phyloP scores from a whole-genome alignment of 2,113 vertebrate species.

The Rhombomys opimus region DNA sequence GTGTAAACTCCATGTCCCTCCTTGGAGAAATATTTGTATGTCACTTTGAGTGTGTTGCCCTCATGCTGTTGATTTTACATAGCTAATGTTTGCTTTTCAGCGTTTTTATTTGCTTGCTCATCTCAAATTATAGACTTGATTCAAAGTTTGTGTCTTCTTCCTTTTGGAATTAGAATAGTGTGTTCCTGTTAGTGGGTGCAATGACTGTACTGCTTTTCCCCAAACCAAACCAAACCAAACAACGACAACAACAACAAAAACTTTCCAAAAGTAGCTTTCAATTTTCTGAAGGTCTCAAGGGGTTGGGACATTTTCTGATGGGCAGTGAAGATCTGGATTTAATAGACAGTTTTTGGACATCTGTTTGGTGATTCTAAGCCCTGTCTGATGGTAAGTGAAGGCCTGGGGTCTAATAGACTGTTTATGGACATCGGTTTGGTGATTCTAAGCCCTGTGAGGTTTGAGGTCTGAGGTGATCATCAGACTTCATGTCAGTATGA shows the following conservation, averaged over 20 bases:
- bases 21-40: background rate
- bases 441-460: background rate
- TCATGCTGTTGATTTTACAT: background rate
- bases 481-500: slow-evolving; percentile 1
- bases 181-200: background rate
- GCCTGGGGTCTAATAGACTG: background rate
- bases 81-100: slow-evolving; percentile 17
- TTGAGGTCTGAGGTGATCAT: background rate
- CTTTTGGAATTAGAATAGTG: background rate
- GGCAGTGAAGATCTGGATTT: background rate
- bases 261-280: background rate
- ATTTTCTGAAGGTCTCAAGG: background rate
- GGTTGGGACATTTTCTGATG: background rate
- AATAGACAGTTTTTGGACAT: background rate
- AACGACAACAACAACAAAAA: background rate
- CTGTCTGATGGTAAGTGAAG: background rate
- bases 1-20: background rate
- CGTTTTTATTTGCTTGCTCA: slow-evolving; percentile 25
- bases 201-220: background rate
- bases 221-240: background rate
- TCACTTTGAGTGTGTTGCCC: background rate
- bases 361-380: background rate
- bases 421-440: background rate
- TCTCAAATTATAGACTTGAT: slow-evolving; percentile 40
- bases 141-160: background rate